Percentiles rank a stretch among this genome's conserved stretches.
Evolutionary conservation across 2,113 vertebrate species (phyloP).

Genomic region (Plecotus auritus): DNA sequence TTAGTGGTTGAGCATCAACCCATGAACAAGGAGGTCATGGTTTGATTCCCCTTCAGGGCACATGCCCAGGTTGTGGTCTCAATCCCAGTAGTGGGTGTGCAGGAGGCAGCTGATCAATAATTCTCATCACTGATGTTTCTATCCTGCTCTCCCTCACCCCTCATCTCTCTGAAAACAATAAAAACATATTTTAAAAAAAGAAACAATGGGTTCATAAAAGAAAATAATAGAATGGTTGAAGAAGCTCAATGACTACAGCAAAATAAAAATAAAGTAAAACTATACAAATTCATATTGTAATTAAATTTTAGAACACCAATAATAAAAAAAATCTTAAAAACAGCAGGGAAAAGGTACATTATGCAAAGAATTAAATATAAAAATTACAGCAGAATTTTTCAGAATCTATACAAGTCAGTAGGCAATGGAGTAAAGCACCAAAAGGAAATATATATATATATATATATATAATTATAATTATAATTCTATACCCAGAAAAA

Average conservation of each 20-base stretch:
- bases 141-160: no score
- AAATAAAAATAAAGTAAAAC: constrained; percentile 2
- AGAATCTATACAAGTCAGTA: neutral
- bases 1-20: no score
- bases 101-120: no score
- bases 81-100: no score
- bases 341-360: neutral
- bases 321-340: neutral
- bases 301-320: neutral
- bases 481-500: neutral
- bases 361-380: neutral
- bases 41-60: no score
- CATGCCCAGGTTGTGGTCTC: no score
- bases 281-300: neutral
- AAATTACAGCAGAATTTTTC: neutral
- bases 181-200: no score
- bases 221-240: neutral
- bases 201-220: neutral
- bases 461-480: neutral
- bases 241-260: neutral
- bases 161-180: no score
- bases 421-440: neutral
- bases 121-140: no score
- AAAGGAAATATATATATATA: neutral
- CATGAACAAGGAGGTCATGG: no score